Evolutionary conservation across 1,140 invertebrate genomes (phyloP).

Genomic region (Drosophila bipectinata): DNA sequence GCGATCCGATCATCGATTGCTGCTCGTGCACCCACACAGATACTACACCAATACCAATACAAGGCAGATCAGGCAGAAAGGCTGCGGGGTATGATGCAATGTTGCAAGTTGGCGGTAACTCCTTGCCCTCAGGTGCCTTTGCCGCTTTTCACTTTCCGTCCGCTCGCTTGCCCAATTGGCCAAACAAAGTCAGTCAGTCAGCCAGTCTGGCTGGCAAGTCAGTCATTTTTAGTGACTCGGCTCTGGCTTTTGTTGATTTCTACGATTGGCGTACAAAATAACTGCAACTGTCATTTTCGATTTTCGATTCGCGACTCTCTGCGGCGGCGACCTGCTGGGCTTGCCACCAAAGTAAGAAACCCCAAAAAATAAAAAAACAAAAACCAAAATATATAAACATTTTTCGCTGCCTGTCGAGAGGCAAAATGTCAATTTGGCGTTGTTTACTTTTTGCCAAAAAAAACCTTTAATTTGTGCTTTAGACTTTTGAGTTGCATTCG

Average conservation of each 20-base stretch:
- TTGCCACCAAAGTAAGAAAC: slow-evolving; percentile 59
- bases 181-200: slow-evolving; percentile 57
- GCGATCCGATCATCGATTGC: slow-evolving; percentile 71
- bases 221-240: slow-evolving; percentile 69
- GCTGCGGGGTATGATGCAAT: slow-evolving; percentile 49
- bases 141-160: slow-evolving; percentile 59
- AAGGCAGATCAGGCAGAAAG: slow-evolving; percentile 10
- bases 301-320: slow-evolving; percentile 44
- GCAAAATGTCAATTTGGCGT: slow-evolving; percentile 78
- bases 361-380: slow-evolving; percentile 21
- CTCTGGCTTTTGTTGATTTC: slow-evolving; percentile 60
- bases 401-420: slow-evolving; percentile 64
- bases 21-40: slow-evolving; percentile 68
- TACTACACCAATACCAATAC: slow-evolving; percentile 10
- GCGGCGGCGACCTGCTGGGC: slow-evolving; percentile 71
- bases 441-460: slow-evolving; percentile 65
- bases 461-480: slow-evolving; percentile 60
- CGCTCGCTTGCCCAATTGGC: slow-evolving; percentile 65
- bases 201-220: slow-evolving; percentile 54
- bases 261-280: slow-evolving; percentile 64
- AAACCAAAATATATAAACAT: slow-evolving; percentile 26
- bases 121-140: slow-evolving; percentile 71
- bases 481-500: slow-evolving; percentile 70
- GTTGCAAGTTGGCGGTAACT: slow-evolving; percentile 47
- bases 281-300: slow-evolving; percentile 79